Percentiles rank a stretch among this genome's conserved stretches.
phyloP scores from a whole-genome alignment of 2,797 vertebrate genomes.

The Dipus sagitta region DNA sequence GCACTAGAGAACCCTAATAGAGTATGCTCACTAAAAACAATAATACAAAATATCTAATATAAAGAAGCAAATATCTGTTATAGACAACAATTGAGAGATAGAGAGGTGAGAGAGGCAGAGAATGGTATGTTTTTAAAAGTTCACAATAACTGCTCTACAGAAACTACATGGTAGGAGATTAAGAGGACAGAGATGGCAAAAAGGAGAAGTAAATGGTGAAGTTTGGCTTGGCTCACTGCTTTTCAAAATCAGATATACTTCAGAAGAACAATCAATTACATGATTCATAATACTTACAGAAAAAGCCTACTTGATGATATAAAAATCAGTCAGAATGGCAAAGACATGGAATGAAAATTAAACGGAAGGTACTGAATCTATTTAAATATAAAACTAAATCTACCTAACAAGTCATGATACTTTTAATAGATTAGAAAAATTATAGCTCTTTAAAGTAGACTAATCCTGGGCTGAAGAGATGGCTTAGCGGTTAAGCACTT shows the following conservation, averaged over 20 bases:
- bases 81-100: neutral
- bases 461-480: too few relatives aligned
- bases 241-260: conserved; percentile 23
- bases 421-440: neutral
- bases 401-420: neutral
- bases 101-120: neutral
- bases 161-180: too few relatives aligned
- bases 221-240: neutral
- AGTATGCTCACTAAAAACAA: too few relatives aligned
- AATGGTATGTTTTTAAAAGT: neutral
- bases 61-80: too few relatives aligned
- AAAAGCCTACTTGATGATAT: conserved; percentile 6
- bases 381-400: conserved; percentile 53
- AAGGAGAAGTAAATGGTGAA: conserved; percentile 33
- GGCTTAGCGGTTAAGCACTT: too few relatives aligned
- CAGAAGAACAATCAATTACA: neutral
- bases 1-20: too few relatives aligned
- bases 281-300: neutral
- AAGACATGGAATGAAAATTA: conserved; percentile 12
- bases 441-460: neutral
- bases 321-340: conserved; percentile 1
- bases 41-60: too few relatives aligned
- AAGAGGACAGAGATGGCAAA: neutral
- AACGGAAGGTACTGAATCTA: neutral
- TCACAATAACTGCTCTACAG: too few relatives aligned